Evolutionary conservation across 2,797 vertebrate species (phyloP).

Genomic region (Crenichthys baileyi): DNA sequence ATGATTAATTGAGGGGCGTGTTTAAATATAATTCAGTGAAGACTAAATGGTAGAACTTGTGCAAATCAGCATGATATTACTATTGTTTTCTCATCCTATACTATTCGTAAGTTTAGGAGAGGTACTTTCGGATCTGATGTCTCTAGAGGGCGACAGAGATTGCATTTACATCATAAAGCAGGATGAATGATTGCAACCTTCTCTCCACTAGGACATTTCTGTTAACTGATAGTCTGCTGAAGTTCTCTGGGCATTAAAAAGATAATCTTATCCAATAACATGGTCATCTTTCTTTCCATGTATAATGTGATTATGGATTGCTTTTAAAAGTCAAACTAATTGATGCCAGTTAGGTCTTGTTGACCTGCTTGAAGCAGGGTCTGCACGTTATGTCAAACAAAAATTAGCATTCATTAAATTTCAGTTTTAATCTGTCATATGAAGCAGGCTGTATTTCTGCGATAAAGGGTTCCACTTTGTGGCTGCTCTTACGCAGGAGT

Average conservation of each 20-base stretch:
- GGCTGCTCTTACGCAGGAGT: neutral
- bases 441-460: neutral
- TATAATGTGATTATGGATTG: neutral
- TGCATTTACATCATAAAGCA: neutral
- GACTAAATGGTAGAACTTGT: neutral
- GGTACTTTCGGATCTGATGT: neutral
- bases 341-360: neutral
- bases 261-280: neutral
- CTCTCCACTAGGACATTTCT: neutral
- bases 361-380: neutral
- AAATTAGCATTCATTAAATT: constrained; percentile 4
- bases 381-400: neutral
- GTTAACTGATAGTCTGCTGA: neutral
- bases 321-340: neutral
- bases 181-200: constrained; percentile 12
- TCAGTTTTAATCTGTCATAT: neutral
- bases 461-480: neutral
- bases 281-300: neutral
- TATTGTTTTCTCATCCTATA: constrained; percentile 1
- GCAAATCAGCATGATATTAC: constrained; percentile 4
- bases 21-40: neutral
- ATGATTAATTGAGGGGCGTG: neutral
- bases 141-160: constrained; percentile 74
- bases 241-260: neutral
- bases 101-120: neutral